These are phyloP conservation scores for Ormyrus pomaceus DNA, from an alignment of 2,888 invertebrate species.

Conservation along the genomic window DNA sequence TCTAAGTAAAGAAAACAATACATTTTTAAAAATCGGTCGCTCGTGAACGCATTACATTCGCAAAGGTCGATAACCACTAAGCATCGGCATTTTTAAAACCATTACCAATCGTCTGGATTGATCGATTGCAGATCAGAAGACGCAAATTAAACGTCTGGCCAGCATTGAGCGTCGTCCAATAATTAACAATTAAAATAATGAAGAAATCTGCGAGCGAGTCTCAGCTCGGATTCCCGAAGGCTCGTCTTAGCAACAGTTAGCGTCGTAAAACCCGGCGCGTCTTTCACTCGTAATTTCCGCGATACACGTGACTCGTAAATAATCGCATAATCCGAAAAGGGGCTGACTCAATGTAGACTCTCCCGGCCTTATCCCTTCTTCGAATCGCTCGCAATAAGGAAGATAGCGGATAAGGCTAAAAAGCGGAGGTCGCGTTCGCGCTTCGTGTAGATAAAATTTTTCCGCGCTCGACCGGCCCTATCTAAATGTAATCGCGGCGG, in stretches of 20 bases:
- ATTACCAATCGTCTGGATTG: too few species aligned
- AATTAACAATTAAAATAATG: constrained; percentile 38
- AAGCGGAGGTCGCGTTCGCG: constrained; percentile 30
- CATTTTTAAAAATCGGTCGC: neutral
- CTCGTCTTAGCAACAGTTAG: constrained; percentile 6
- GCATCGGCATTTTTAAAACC: too few species aligned
- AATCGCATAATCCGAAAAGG: constrained; percentile 64
- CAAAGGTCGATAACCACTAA: too few species aligned
- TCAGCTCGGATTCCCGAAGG: neutral
- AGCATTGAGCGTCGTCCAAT: neutral
- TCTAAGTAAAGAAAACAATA: constrained; percentile 14
- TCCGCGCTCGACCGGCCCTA: too few species aligned
- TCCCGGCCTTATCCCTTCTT: constrained; percentile 51
- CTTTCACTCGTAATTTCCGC: constrained; percentile 64
- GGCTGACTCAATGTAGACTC: constrained; percentile 22
- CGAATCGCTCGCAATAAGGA: constrained; percentile 66
- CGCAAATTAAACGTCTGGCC: too few species aligned
- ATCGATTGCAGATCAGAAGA: too few species aligned
- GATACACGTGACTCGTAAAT: constrained; percentile 66
- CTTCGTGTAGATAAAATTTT: neutral
- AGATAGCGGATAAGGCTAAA: constrained; percentile 61
- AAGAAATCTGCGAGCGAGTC: constrained; percentile 22
- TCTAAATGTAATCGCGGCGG: too few species aligned
- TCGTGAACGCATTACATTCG: too few species aligned
- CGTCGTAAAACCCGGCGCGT: constrained; percentile 23